A percentile compares a stretch with the other conserved stretches of the same genome.
Conservation (phyloP, 2,888 invertebrate genomes). For the Xestia ashworthii region DNA sequence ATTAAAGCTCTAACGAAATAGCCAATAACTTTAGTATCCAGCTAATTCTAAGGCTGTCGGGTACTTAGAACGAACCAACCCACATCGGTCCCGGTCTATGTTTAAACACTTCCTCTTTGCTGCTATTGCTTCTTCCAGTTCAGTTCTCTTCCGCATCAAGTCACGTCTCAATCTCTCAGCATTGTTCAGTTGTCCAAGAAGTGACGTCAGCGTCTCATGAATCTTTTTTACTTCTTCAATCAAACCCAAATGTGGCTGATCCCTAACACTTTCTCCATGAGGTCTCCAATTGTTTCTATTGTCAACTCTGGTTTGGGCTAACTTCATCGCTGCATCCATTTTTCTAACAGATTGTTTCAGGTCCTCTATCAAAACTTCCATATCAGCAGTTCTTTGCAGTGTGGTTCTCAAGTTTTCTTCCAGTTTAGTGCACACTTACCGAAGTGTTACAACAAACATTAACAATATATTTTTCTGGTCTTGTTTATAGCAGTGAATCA, state of each 20-base stretch:
- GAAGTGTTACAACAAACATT: too few relatives aligned
- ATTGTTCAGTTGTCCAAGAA: slow-evolving; percentile 92
- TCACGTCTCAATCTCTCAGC: slow-evolving; percentile 90
- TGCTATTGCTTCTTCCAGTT: slow-evolving; percentile 92
- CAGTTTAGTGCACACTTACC: slow-evolving; percentile 92
- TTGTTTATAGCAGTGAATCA: too few relatives aligned
- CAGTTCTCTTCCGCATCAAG: slow-evolving; percentile 90
- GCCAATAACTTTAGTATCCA: slow-evolving; percentile 83
- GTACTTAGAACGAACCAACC: slow-evolving; percentile 93
- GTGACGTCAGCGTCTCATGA: slow-evolving; percentile 92
- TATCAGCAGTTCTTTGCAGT: slow-evolving; percentile 93
- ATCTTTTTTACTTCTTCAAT: slow-evolving; percentile 94
- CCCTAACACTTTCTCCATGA: slow-evolving; percentile 96
- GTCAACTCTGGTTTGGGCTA: slow-evolving; percentile 96
- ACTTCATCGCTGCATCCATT: slow-evolving; percentile 96
- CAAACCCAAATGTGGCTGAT: slow-evolving; percentile 94
- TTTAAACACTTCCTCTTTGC: slow-evolving; percentile 93
- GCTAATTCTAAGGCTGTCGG: slow-evolving; percentile 93
- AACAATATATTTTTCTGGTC: too few relatives aligned
- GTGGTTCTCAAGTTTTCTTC: slow-evolving; percentile 93
- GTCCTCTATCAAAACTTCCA: slow-evolving; percentile 93
- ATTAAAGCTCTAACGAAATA: slow-evolving; percentile 10
- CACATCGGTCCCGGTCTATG: slow-evolving; percentile 92
- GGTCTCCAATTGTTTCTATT: slow-evolving; percentile 93
- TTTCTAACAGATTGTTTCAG: slow-evolving; percentile 93